Percentiles rank a stretch among this genome's conserved stretches.
phyloP scores from a whole-genome alignment of 2,797 vertebrate genomes.

The Danio tinwini region DNA sequence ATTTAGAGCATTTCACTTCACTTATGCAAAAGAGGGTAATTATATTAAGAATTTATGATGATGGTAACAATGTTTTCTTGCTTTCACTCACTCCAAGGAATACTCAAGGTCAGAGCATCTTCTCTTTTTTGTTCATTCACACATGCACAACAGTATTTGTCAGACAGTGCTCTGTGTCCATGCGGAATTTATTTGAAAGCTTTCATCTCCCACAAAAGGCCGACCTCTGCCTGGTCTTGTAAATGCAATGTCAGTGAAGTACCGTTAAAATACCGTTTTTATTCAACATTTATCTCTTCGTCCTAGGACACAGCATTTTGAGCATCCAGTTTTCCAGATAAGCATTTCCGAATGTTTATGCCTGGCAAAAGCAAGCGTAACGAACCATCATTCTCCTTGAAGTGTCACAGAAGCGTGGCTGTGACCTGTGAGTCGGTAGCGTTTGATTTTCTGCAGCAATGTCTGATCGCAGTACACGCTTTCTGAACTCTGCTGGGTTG shows the following conservation, averaged over 20 bases:
- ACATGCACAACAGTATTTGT: conserved; percentile 22
- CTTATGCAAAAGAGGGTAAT: conserved; percentile 9
- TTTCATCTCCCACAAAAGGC: conserved; percentile 39
- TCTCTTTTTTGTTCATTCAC: conserved; percentile 3
- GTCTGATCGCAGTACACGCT: conserved; percentile 12
- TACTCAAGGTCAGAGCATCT: conserved; percentile 29
- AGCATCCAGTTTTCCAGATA: conserved; percentile 21
- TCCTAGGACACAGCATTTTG: conserved; percentile 25
- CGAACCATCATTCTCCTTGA: conserved; percentile 4
- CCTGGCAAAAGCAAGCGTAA: not conserved
- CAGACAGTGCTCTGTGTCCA: conserved; percentile 15
- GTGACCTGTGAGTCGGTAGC: conserved; percentile 7
- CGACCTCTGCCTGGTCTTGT: conserved; percentile 56
- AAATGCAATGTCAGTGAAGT: conserved; percentile 55
- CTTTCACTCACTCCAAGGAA: not conserved
- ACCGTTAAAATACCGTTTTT: conserved; percentile 41
- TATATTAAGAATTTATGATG: conserved; percentile 34
- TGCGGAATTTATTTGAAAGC: conserved; percentile 31
- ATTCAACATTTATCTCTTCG: conserved; percentile 22
- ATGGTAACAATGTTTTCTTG: conserved; percentile 12
- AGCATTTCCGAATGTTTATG: conserved; percentile 27
- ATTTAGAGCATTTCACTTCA: conserved; percentile 7
- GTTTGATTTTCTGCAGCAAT: not conserved
- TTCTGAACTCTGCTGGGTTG: conserved; percentile 19
- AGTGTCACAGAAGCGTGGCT: not conserved